Conservation (phyloP, 2,888 invertebrate genomes). For the Synanthedon myopaeformis region DNA sequence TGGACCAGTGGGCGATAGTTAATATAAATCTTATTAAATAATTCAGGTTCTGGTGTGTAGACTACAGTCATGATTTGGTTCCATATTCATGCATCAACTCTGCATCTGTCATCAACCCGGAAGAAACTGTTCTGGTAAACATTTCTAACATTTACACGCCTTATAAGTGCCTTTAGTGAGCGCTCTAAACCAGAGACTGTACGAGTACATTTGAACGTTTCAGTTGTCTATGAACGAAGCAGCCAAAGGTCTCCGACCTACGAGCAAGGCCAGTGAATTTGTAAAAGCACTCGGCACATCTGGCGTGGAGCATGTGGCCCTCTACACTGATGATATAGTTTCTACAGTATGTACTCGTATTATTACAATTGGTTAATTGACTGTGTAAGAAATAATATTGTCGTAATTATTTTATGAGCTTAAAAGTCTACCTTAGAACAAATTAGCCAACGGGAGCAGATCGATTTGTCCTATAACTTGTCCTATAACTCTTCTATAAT, state of each 20-base stretch:
- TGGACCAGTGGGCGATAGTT: too few species aligned
- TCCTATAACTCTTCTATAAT: too few species aligned
- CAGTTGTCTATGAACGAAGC: conserved; percentile 67
- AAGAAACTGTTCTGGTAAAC: conserved; percentile 89
- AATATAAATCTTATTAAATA: too few species aligned
- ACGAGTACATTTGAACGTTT: not conserved
- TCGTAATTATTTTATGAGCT: too few species aligned
- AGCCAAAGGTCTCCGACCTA: conserved; percentile 42
- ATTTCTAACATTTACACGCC: not conserved
- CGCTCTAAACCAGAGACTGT: not conserved
- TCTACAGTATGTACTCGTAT: conserved; percentile 32
- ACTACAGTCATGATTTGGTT: conserved; percentile 93
- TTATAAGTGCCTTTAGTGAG: not conserved
- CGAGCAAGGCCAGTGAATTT: conserved; percentile 50
- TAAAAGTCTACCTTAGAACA: too few species aligned
- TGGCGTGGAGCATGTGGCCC: conserved; percentile 54
- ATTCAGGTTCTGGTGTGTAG: conserved; percentile 95
- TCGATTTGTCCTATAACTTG: too few species aligned
- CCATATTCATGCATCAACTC: conserved; percentile 95
- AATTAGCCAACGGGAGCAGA: too few species aligned
- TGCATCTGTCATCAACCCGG: conserved; percentile 94
- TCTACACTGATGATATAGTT: conserved; percentile 57
- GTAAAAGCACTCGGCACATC: conserved; percentile 46
- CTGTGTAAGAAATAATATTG: too few species aligned
- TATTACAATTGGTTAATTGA: too few species aligned